phyloP scores from a whole-genome alignment of 1,140 invertebrate species.

The Trinorchestia longiramus region DNA sequence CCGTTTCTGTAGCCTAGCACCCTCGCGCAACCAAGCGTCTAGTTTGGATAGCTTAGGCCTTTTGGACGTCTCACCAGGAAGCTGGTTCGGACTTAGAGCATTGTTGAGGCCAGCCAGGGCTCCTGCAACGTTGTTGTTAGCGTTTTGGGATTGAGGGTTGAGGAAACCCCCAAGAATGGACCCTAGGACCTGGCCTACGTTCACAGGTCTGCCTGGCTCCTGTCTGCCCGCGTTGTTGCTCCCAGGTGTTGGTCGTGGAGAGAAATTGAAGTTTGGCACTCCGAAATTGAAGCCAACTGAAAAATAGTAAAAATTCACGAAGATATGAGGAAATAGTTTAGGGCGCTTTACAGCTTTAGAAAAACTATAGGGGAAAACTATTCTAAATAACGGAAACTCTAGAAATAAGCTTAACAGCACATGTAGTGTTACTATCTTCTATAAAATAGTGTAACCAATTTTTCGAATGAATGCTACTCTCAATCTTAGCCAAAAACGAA shows the following conservation, averaged over 20 bases:
- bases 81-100: not conserved
- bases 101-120: conserved; percentile 13
- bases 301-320: not conserved
- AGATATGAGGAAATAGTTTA: not conserved
- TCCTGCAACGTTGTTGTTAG: conserved; percentile 7
- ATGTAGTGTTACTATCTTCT: no score
- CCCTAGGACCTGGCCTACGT: conserved; percentile 12
- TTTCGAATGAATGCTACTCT: no score
- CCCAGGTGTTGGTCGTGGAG: not conserved
- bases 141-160: conserved; percentile 39
- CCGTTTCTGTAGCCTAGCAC: not conserved
- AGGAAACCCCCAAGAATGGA: conserved; percentile 3
- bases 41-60: not conserved
- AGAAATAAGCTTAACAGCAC: no score
- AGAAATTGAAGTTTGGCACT: not conserved
- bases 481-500: no score
- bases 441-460: no score
- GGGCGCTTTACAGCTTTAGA: no score
- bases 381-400: no score
- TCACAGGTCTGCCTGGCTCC: not conserved
- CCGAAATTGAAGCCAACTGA: not conserved
- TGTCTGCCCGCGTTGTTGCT: not conserved
- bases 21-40: not conserved
- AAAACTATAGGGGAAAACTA: no score
- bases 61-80: conserved; percentile 25